Evolutionary conservation across 1,140 invertebrate species (phyloP), one percentile per base, ranked within the genome.

Genomic region (Dendrolimus kikuchii): DNA sequence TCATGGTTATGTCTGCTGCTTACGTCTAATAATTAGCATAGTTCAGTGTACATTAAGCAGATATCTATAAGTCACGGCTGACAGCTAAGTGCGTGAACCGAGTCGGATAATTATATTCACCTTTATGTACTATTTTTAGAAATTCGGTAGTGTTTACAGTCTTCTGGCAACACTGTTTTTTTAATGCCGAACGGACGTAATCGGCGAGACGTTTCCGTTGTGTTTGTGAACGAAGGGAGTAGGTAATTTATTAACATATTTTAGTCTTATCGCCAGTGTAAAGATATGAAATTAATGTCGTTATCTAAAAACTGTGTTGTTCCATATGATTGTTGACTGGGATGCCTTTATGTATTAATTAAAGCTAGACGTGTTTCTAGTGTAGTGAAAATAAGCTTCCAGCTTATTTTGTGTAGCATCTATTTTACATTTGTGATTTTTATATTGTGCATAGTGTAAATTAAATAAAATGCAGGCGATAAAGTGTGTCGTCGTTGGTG

Each of bases 401-500:
- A 23, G 23, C 23, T 1, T 60, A 68, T 68, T 73, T 67, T 72
- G 50, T 58, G 60, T 74, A 66, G 65, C 62, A 68, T 73, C 64
- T 60, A 60, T 70, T 70, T 9, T 62, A 67, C 72, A 68, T 64
- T 72, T 65, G 76, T 73, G 71, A 64, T 23, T 23, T 77, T 69
- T 74, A 74, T 81, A 44, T 74, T 74, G 71, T 81, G 68, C 57
- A 68, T 74, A 68, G 62, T 60, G 59, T 62, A 59, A 61, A 61
- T 67, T 68, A 51, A 70, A 60, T 61, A 57, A 72, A 68, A 97
- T 97, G 95, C 95, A 97, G 87, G 95, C 95, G 52, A 97, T 97
- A 77, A 97, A 98, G 88, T 97, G 96, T 91, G 96, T 97, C 67
- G 96, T 98, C 62, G 96, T 98, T 62, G 96, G 96, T 59, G 96